Percentiles rank a stretch among this genome's conserved stretches.
Conservation (phyloP, 2,113 vertebrate genomes). For the Anser brachyrhynchus region DNA sequence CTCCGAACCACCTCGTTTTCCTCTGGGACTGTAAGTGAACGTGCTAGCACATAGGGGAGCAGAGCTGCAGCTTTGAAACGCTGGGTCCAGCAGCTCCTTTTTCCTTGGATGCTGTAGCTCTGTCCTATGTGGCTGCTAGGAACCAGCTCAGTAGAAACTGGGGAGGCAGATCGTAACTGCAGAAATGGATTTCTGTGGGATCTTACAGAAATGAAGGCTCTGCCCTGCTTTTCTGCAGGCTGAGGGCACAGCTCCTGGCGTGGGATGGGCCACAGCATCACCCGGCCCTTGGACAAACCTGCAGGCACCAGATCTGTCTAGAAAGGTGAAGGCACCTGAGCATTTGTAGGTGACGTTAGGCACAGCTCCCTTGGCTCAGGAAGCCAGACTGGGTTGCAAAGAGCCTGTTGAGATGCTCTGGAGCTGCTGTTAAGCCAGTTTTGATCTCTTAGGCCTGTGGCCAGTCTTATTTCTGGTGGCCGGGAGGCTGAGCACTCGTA, state of each 20-base stretch:
- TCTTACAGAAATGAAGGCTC: background rate
- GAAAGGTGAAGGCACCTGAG: background rate
- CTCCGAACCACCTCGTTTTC: slow-evolving; percentile 76
- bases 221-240: background rate
- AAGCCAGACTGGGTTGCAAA: background rate
- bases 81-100: background rate
- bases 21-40: slow-evolving; percentile 80
- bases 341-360: background rate
- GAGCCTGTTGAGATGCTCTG: background rate
- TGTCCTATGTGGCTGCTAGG: background rate
- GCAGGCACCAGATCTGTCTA: background rate
- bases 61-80: slow-evolving; percentile 63
- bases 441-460: background rate
- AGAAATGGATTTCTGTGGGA: background rate
- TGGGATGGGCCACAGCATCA: background rate
- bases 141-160: background rate
- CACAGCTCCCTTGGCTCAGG: background rate
- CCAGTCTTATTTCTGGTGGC: background rate
- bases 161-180: background rate
- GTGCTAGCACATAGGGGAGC: background rate
- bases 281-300: background rate
- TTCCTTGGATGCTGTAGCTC: background rate
- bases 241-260: background rate
- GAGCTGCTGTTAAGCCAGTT: background rate
- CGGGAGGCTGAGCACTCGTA: background rate